Evolutionary conservation across 2,113 vertebrate genomes (phyloP).

Genomic region (Vanacampus margaritifer): DNA sequence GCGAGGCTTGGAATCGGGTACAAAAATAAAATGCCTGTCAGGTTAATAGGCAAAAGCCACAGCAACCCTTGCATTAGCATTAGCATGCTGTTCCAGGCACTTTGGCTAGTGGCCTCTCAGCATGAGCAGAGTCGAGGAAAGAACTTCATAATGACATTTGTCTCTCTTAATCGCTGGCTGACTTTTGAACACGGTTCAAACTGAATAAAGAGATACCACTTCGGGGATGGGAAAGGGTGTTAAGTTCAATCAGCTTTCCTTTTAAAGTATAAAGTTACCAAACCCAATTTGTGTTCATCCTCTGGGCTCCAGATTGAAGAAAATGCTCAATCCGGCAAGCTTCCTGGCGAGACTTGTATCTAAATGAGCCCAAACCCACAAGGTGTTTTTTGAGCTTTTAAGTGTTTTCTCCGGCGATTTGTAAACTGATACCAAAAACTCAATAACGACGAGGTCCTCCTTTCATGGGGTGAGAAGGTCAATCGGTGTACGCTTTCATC

Average conservation of each 20-base stretch:
- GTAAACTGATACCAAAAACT: conserved; percentile 45
- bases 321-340: neutral
- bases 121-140: neutral
- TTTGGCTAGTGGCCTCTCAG: neutral
- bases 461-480: neutral
- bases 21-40: conserved; percentile 57
- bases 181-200: neutral
- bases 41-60: conserved; percentile 46
- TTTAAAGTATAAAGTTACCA: neutral
- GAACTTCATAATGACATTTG: conserved; percentile 1
- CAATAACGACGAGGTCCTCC: conserved; percentile 36
- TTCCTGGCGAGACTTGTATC: conserved; percentile 25
- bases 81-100: conserved; percentile 20
- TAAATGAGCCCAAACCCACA: conserved; percentile 28
- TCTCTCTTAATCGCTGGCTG: neutral
- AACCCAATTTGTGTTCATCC: neutral
- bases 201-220: neutral
- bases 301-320: conserved; percentile 10
- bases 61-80: neutral
- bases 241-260: neutral
- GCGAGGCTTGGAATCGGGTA: conserved; percentile 40
- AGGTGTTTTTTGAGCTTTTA: conserved; percentile 43
- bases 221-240: neutral
- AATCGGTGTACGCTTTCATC: conserved; percentile 16
- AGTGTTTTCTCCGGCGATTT: conserved; percentile 20